Evolutionary conservation across 2,113 vertebrate species (phyloP).

Genomic region (Psilopsiagon aymara): DNA sequence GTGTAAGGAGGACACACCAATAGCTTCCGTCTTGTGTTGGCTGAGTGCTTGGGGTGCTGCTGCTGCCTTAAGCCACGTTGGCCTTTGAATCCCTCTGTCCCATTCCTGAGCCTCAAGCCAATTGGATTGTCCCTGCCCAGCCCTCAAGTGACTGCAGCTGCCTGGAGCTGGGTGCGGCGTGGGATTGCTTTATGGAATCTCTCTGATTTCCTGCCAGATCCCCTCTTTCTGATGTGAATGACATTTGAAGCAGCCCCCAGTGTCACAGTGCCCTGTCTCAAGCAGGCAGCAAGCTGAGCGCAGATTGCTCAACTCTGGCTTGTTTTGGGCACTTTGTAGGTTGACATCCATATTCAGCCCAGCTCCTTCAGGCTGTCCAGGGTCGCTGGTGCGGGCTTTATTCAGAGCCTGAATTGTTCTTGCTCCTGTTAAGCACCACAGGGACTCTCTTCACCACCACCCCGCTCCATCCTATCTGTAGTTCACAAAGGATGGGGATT

Average conservation of each 20-base stretch:
- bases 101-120: neutral
- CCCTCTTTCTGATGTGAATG: neutral
- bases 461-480: neutral
- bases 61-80: neutral
- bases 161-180: neutral
- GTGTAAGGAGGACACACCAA: neutral
- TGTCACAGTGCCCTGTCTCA: neutral
- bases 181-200: neutral
- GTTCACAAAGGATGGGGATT: neutral
- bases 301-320: neutral
- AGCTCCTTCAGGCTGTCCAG: neutral
- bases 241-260: neutral
- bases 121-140: neutral
- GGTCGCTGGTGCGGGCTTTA: neutral
- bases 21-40: neutral
- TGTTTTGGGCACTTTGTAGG: neutral
- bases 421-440: neutral
- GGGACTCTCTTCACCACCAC: neutral
- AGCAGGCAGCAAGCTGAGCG: neutral
- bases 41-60: neutral
- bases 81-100: neutral
- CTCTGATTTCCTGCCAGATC: neutral
- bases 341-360: fast-evolving
- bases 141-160: neutral
- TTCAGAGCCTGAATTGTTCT: neutral